These are phyloP conservation scores for Acromyrmex charruanus DNA, from an alignment of 1,140 invertebrate species.

Conservation along the genomic window DNA sequence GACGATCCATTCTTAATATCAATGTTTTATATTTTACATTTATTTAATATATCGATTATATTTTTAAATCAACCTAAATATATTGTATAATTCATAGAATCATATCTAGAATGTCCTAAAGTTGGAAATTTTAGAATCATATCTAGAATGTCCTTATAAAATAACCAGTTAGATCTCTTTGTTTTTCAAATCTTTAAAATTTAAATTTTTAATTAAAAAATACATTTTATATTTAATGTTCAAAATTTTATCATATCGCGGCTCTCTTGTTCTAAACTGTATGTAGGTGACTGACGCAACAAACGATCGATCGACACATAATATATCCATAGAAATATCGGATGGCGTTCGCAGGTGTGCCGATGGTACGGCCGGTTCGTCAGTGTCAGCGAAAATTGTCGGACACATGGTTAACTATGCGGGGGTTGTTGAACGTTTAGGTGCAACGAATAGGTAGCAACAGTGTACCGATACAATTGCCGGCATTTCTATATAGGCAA, in stretches of 20 bases:
- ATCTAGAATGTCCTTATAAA: background rate
- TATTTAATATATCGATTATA: background rate
- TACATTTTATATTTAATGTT: background rate
- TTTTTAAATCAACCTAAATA: background rate
- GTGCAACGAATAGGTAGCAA: conserved; percentile 35
- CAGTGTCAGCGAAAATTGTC: conserved; percentile 81
- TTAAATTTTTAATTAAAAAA: background rate
- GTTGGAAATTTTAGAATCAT: too few relatives aligned
- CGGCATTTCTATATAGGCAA: conserved; percentile 32
- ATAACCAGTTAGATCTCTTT: too few relatives aligned
- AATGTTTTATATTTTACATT: background rate
- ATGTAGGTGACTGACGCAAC: conserved; percentile 14
- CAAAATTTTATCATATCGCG: background rate
- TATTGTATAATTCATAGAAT: background rate
- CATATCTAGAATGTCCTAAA: background rate
- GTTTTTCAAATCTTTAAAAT: background rate
- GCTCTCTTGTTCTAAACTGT: conserved; percentile 21
- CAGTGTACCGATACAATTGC: conserved; percentile 34
- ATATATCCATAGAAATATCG: conserved; percentile 77
- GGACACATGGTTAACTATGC: conserved; percentile 69
- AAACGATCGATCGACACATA: conserved; percentile 66
- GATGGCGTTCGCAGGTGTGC: conserved; percentile 82
- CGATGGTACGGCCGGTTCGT: conserved; percentile 79
- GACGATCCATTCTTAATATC: background rate
- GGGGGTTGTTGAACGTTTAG: conserved; percentile 52